Conservation (phyloP, 1,140 invertebrate species). For the Dryas iulia region DNA sequence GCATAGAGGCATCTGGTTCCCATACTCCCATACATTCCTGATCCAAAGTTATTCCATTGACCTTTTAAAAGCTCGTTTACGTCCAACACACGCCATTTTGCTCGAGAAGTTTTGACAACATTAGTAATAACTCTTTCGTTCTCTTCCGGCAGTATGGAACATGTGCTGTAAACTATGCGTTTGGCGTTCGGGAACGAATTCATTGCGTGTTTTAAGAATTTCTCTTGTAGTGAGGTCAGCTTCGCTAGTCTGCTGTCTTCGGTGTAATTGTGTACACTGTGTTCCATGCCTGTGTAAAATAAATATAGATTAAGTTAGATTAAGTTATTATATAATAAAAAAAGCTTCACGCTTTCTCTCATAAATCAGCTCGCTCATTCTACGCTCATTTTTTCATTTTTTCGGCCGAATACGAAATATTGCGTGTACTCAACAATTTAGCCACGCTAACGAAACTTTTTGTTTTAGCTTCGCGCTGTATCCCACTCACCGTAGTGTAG, state of each 20-base stretch:
- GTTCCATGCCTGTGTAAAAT: slow-evolving; percentile 61
- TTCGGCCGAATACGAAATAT: no score
- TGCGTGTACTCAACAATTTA: no score
- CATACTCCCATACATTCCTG: slow-evolving; percentile 81
- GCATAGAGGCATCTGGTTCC: slow-evolving; percentile 90
- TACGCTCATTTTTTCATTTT: no score
- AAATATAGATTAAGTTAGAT: neutral
- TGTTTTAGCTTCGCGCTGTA: no score
- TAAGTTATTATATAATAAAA: no score
- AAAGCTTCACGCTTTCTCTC: no score
- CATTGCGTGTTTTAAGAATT: slow-evolving; percentile 92
- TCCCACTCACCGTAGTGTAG: no score
- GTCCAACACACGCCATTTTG: slow-evolving; percentile 84
- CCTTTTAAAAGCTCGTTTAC: slow-evolving; percentile 81
- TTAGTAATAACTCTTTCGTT: slow-evolving; percentile 94
- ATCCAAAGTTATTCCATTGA: slow-evolving; percentile 86
- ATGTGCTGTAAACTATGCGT: slow-evolving; percentile 96
- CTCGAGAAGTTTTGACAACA: slow-evolving; percentile 79
- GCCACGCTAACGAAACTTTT: no score
- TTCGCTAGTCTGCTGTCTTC: slow-evolving; percentile 82
- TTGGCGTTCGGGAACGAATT: slow-evolving; percentile 90
- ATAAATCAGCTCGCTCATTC: no score
- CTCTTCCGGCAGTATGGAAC: slow-evolving; percentile 93
- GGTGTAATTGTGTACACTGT: slow-evolving; percentile 67
- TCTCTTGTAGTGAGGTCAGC: slow-evolving; percentile 91